Base-by-base conservation (phyloP, 2,113 vertebrate species). In the Tenebrosternarchus preto region DNA sequence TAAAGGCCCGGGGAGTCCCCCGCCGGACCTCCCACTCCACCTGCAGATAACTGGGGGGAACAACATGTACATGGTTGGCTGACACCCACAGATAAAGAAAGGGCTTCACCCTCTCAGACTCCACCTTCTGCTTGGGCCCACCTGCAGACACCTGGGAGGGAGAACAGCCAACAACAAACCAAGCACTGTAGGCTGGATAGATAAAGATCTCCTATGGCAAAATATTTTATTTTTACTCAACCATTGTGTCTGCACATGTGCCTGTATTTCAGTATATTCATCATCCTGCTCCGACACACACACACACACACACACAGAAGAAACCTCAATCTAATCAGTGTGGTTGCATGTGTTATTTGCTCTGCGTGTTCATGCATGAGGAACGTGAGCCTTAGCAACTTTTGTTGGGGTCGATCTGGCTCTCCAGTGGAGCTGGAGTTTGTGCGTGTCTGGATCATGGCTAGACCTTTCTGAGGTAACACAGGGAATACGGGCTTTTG, bases 11-110 rank as follows among this genome's bases (percentile, higher is more conserved):
- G 0, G 72, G 80, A 0, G 90, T 93, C 85, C 92, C 93, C 61
- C 91, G 83, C 71, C 95, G 95, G 8, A 93, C 93, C 88, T 95
- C 94, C 96, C 97, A 99, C 83, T 99, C 97, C 78, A 93, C 92
- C 84, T 97, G 95, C 81, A 99, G 93, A 90, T 99, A 99, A 78
- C 96, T 97, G 77, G 81, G 25, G 5, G 16, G 25, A 50, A n/a
- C 22, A n/a, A n/a, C n/a, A n/a, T n/a, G n/a, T n/a, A 66, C 33
- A 56, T 1, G 19, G 1, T 50, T 20, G 55, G 15, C 27, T 20
- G 8, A 71, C 7, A 69, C 1, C 24, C 1, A 61, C 12, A 29
- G 76, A 29, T 31, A 53, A 64, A 46, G 20, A 53, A 64, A 46
- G 20, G 43, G 43, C 1, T 50, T 50, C 15, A 50, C 9, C 43